Percentiles rank a stretch among this genome's conserved stretches.
Evolutionary conservation across 2,797 vertebrate genomes (phyloP).

Genomic region (Buphagus erythrorhynchus): DNA sequence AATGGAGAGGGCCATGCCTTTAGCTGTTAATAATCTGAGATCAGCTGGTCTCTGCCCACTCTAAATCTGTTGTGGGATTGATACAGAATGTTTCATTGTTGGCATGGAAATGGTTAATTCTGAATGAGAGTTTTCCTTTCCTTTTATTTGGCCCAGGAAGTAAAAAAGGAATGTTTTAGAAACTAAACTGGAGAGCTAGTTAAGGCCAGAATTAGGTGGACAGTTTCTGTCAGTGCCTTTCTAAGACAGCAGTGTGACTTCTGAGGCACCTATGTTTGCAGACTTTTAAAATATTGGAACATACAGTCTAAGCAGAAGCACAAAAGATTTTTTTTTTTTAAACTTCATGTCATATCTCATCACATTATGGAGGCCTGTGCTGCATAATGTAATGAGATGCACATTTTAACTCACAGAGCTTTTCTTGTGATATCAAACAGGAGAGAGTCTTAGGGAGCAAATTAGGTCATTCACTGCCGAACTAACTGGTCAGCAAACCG

Average conservation of each 20-base stretch:
- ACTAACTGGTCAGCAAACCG: conserved; percentile 30
- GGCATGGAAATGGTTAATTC: not conserved
- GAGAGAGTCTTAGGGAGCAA: not conserved
- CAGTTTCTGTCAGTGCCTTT: not conserved
- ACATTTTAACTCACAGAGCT: conserved; percentile 58
- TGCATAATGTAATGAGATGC: conserved; percentile 43
- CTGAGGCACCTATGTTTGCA: not conserved
- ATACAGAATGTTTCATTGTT: not conserved
- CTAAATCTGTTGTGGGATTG: not conserved
- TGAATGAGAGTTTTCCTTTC: not conserved
- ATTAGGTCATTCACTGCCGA: not conserved
- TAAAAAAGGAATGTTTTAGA: not conserved
- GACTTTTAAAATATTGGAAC: conserved; percentile 55
- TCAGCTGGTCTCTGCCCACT: not conserved
- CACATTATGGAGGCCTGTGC: conserved; percentile 42
- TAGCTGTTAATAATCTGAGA: not conserved
- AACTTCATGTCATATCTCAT: conserved; percentile 44
- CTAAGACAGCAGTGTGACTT: not conserved
- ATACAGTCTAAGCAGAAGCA: conserved; percentile 45
- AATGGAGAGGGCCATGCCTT: not conserved
- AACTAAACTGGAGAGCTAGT: not conserved
- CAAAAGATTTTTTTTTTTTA: not conserved
- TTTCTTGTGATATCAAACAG: conserved; percentile 13
- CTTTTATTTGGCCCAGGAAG: not conserved
- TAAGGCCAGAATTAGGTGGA: not conserved